A percentile compares a stretch with the other conserved stretches of the same genome.
These are phyloP conservation scores for Iphiclides podalirius DNA, from an alignment of 2,888 invertebrate species.

Conservation along the genomic window DNA sequence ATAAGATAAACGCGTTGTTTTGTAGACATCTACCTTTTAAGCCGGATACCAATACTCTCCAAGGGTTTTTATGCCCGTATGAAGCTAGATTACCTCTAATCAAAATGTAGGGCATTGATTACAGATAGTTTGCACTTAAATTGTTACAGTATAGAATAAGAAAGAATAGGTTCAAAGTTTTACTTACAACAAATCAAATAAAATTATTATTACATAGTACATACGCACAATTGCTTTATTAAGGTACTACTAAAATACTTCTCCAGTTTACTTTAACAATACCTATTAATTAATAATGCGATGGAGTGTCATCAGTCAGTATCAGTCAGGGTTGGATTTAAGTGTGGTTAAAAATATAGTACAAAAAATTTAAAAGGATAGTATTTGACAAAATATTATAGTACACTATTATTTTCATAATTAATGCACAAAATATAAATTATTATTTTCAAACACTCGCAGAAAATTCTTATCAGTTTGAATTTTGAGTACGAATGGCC, in stretches of 20 bases:
- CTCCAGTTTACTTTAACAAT: too few relatives aligned
- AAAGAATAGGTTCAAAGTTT: conserved; percentile 9
- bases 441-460: too few relatives aligned
- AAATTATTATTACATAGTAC: conserved; percentile 2
- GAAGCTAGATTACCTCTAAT: conserved; percentile 93
- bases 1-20: conserved; percentile 28
- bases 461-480: too few relatives aligned
- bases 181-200: conserved; percentile 20
- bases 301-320: background rate
- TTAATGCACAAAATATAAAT: too few relatives aligned
- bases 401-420: too few relatives aligned
- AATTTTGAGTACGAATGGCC: too few relatives aligned
- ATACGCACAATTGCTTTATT: conserved; percentile 10
- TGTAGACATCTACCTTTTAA: conserved; percentile 84
- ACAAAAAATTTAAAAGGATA: too few relatives aligned
- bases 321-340: background rate
- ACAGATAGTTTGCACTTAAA: conserved; percentile 43
- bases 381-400: too few relatives aligned
- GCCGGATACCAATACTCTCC: conserved; percentile 92
- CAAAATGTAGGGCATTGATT: conserved; percentile 93
- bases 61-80: conserved; percentile 91
- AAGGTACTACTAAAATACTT: background rate
- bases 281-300: too few relatives aligned
- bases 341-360: too few relatives aligned
- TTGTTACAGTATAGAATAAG: conserved; percentile 1